Base-by-base conservation (phyloP, 2,888 invertebrate genomes). In the Tetragonisca angustula region DNA sequence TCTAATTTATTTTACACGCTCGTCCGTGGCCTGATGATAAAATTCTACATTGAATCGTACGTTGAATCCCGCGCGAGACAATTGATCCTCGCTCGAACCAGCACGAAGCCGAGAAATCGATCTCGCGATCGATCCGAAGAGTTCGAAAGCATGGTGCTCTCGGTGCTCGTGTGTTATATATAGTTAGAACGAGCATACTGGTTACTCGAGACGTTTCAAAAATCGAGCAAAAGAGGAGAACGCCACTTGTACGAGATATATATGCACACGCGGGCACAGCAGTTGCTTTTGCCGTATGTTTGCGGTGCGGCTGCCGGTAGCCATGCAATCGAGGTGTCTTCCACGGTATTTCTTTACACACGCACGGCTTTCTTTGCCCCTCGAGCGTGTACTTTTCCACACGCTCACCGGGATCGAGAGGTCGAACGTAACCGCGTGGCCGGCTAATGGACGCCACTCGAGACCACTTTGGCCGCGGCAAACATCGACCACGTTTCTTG, bases 371-470 rank as follows among this genome's bases (percentile, higher is more conserved):
- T 91, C 90, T 90, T 91, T 90, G 83, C 85, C 88, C 89, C 88
- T 87, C 89, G 88, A 90, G 89, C 90, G 88, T 84, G 81, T 89
- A 89, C 88, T 89, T 87, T 85, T 88, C 89, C 88, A 89, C 90
- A 79, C 86, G 83, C 76, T 76, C 71, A 73, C 59, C 79, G 75
- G 77, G 68, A 59, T 68, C 67, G 71, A 69, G 76, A 73, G 76
- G 68, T 65, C 65, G 87, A 76, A 65, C 85, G 83, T 67, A 85
- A 83, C 80, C 81, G 84, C 90, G 91, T 91, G 91, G 87, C 89
- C 91, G 90, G 91, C 93, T 94, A 94, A 94, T 94, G 94, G 94
- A 94, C 91, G 92, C 92, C 92, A 94, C 94, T 94, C 91, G 94
- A 94, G 94, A 94, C 93, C 94, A 94, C 94, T 94, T 93, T 93